Base-by-base conservation (phyloP, 2,888 invertebrate species). In the Thereva nobilitata region DNA sequence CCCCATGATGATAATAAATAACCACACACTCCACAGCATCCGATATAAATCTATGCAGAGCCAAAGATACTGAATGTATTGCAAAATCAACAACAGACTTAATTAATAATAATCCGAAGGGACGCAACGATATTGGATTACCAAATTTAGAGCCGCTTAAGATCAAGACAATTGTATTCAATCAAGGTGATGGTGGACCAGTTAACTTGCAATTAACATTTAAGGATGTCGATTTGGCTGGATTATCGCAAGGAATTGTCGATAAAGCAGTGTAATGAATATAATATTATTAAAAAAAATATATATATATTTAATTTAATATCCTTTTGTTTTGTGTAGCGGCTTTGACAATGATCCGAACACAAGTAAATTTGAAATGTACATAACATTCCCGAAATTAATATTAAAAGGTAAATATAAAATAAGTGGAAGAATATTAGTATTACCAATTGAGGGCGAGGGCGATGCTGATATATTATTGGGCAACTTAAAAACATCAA, bases 301-400 rank as follows among this genome's bases (percentile, higher is more conserved):
- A 78, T 41, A 77, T 79, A 41, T 68, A 71, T 2, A 70, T 77
- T 55, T 72, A 75, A n/a, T 75, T 76, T 64, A 73, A 76, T 9
- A 77, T 77, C 68, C 75, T 79, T 67, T n/a, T n/a, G n/a, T n/a
- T 23, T 75, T 64, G 37, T 44, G 37, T 49, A 64, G 69, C 12
- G 70, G 70, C n/a, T 68, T 70, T 23, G 45, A 45, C 10, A 54
- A 50, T 45, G 59, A 70, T 67, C 45, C 64, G 42, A 38, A 42
- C 1, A 53, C 47, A 41, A 55, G 63, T 8, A 68, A 68, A 64
- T 68, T 67, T 44, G 68, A 70, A 64, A 12, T 68, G 2, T n/a
- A 52, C n/a, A 57, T 9, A 4, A 41, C 47, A 4, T 35, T 63
- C 35, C 67, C 65, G n/a, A n/a, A 23, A 7, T 57, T 70, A 42